These are phyloP conservation scores for Parnassius smintheus DNA, from an alignment of 2,888 invertebrate genomes.

Conservation along the genomic window DNA sequence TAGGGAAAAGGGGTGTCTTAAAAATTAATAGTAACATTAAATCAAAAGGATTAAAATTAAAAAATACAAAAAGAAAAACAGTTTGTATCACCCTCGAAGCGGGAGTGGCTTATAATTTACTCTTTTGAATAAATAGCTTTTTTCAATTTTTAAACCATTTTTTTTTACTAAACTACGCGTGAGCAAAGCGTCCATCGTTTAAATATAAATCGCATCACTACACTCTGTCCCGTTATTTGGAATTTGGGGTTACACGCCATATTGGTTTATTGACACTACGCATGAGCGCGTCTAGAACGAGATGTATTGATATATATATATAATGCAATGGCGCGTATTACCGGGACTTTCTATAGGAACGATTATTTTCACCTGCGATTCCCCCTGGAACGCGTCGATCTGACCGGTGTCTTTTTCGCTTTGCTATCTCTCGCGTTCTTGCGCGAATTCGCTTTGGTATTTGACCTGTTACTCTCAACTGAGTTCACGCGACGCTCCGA, in stretches of 20 bases:
- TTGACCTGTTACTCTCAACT: slow-evolving; percentile 52
- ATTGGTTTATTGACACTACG: slow-evolving; percentile 30
- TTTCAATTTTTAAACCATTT: slow-evolving; percentile 38
- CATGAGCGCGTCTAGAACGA: slow-evolving; percentile 24
- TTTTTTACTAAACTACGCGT: slow-evolving; percentile 41
- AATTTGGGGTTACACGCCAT: slow-evolving; percentile 53
- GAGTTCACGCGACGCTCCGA: slow-evolving; percentile 59
- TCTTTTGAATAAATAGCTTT: slow-evolving; percentile 50
- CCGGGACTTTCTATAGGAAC: slow-evolving; percentile 20
- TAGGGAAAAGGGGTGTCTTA: slow-evolving; percentile 58
- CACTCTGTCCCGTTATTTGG: slow-evolving; percentile 50
- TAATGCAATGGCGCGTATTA: slow-evolving; percentile 28
- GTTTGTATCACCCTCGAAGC: slow-evolving; percentile 27
- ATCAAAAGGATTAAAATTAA: slow-evolving; percentile 58
- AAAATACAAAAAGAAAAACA: slow-evolving; percentile 44
- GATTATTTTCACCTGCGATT: slow-evolving; percentile 56
- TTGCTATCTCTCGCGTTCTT: slow-evolving; percentile 40
- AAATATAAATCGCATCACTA: slow-evolving; percentile 49
- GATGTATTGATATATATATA: slow-evolving; percentile 32
- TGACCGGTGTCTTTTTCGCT: slow-evolving; percentile 51
- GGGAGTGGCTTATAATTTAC: slow-evolving; percentile 49
- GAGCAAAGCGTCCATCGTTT: slow-evolving; percentile 52
- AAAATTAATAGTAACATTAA: slow-evolving; percentile 77
- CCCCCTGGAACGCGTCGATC: slow-evolving; percentile 52
- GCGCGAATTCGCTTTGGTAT: slow-evolving; percentile 37